phyloP scores from a whole-genome alignment of 1,140 invertebrate genomes.

The Drosophila pseudoobscura region DNA sequence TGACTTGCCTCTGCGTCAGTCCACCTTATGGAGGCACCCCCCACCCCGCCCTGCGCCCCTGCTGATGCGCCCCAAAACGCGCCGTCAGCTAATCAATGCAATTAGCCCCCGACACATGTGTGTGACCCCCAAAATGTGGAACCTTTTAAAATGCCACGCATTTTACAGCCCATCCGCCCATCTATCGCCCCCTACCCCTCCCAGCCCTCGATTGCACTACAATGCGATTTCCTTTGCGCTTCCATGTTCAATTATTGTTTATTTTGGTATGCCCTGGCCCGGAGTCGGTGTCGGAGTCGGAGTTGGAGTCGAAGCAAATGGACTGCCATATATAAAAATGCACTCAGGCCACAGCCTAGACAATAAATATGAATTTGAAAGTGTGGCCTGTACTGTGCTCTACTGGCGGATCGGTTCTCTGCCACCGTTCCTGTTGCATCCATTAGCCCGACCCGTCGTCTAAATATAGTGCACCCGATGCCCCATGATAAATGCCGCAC shows the following conservation, averaged over 20 bases:
- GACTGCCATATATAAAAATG: constrained; percentile 81
- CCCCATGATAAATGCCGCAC: constrained; percentile 68
- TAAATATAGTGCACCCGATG: constrained; percentile 70
- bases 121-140: constrained; percentile 77
- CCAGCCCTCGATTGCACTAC: constrained; percentile 24
- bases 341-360: constrained; percentile 77
- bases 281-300: constrained; percentile 41
- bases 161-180: constrained; percentile 54
- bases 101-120: constrained; percentile 62
- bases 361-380: constrained; percentile 82
- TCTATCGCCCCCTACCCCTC: neutral
- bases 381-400: constrained; percentile 49
- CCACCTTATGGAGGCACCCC: constrained; percentile 13
- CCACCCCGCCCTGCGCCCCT: neutral
- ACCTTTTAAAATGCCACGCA: constrained; percentile 79
- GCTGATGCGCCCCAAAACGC: constrained; percentile 74
- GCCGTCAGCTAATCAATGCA: constrained; percentile 81
- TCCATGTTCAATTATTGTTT: constrained; percentile 76
- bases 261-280: constrained; percentile 61
- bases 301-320: constrained; percentile 46
- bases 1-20: constrained; percentile 54
- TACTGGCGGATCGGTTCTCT: constrained; percentile 19
- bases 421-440: constrained; percentile 51
- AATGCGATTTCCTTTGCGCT: constrained; percentile 48
- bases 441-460: constrained; percentile 65